phyloP scores from a whole-genome alignment of 2,888 invertebrate species.

The Drosophila leonis region DNA sequence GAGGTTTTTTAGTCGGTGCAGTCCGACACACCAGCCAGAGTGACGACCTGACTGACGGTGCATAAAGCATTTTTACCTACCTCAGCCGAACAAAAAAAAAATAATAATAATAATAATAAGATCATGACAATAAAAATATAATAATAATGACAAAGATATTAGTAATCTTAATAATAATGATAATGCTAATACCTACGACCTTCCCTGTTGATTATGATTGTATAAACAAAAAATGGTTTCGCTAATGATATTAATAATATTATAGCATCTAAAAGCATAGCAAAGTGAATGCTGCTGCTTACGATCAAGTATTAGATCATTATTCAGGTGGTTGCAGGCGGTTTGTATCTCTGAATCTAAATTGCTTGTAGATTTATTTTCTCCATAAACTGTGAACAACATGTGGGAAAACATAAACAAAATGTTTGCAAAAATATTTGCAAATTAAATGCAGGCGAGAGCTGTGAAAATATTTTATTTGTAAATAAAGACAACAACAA shows the following conservation, averaged over 20 bases:
- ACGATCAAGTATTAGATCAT: neutral
- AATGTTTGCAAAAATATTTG: conserved; percentile 13
- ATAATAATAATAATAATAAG: neutral
- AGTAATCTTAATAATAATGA: neutral
- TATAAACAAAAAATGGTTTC: neutral
- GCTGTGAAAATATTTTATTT: conserved; percentile 13
- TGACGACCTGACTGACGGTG: too few species aligned
- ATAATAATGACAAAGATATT: neutral
- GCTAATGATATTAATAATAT: neutral
- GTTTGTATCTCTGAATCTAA: too few species aligned
- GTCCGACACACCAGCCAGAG: too few species aligned
- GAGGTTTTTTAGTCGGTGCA: too few species aligned
- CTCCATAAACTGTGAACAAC: conserved; percentile 36
- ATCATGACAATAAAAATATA: neutral
- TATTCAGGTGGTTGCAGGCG: conserved; percentile 12
- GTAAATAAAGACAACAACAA: conserved; percentile 25
- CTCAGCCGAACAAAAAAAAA: too few species aligned
- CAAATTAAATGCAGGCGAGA: conserved; percentile 6
- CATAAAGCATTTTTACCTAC: too few species aligned
- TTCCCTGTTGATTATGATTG: neutral
- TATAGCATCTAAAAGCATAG: neutral
- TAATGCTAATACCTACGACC: neutral
- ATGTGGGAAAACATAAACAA: conserved; percentile 27
- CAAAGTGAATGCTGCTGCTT: conserved; percentile 6
- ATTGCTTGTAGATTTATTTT: conserved; percentile 37